Evolutionary conservation across 1,140 invertebrate genomes (phyloP).

Genomic region (Acromyrmex charruanus): DNA sequence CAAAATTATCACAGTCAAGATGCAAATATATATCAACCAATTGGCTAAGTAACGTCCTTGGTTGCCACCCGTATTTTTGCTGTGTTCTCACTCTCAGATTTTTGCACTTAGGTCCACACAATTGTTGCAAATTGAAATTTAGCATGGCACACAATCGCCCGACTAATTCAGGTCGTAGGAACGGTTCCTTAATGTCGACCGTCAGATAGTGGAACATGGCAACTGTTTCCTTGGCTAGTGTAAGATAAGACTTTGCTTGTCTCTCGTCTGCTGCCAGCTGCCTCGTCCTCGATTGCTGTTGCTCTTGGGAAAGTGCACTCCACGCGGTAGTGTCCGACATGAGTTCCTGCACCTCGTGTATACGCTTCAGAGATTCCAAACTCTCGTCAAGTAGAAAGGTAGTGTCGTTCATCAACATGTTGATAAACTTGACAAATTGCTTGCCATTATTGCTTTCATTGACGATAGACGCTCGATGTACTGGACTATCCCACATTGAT

Average conservation of each 20-base stretch:
- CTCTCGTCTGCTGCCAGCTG: constrained; percentile 96
- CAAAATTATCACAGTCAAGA: constrained; percentile 96
- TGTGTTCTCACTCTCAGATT: constrained; percentile 98
- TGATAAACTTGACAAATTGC: constrained; percentile 99
- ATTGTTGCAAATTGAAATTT: constrained; percentile 98
- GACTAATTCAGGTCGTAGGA: constrained; percentile 96
- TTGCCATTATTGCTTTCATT: constrained; percentile 94
- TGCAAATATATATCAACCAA: constrained; percentile 99
- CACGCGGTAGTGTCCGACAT: constrained; percentile 91
- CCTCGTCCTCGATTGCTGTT: constrained; percentile 92
- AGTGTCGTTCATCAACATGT: constrained; percentile 99
- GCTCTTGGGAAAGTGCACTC: constrained; percentile 89
- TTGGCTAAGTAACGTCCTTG: constrained; percentile 94
- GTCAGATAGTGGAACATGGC: constrained; percentile 99
- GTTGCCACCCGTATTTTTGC: constrained; percentile 99
- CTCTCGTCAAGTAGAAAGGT: constrained; percentile 99
- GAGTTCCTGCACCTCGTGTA: constrained; percentile 97
- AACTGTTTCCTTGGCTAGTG: constrained; percentile 97
- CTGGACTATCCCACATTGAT: constrained; percentile 92
- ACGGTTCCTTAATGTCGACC: constrained; percentile 97
- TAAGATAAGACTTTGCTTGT: constrained; percentile 97
- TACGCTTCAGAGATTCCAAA: constrained; percentile 96
- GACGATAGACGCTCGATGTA: constrained; percentile 91
- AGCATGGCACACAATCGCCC: constrained; percentile 98
- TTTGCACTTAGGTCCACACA: constrained; percentile 99